Conservation (phyloP, 2,113 vertebrate species). For the Bufo bufo region DNA sequence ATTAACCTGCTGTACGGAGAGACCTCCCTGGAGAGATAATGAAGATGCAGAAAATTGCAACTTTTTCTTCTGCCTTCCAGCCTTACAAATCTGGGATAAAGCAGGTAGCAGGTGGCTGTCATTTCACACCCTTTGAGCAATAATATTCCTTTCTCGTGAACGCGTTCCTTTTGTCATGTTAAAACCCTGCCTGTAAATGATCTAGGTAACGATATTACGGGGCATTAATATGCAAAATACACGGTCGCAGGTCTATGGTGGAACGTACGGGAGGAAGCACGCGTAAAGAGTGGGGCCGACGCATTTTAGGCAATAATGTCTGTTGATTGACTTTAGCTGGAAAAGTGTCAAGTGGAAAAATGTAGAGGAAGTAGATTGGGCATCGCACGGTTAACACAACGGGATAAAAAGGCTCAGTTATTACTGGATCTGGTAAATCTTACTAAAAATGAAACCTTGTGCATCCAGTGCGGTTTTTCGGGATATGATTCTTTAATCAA, state of each 20-base stretch:
- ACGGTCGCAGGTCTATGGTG: background rate
- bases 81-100: slow-evolving; percentile 12
- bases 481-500: background rate
- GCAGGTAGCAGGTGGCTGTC: slow-evolving; percentile 55
- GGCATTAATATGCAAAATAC: background rate
- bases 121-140: slow-evolving; percentile 57
- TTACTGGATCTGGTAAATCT: background rate
- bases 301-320: background rate
- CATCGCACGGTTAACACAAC: background rate
- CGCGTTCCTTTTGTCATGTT: slow-evolving; percentile 48
- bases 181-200: background rate
- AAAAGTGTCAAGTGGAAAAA: slow-evolving; percentile 8
- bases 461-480: background rate
- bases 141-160: slow-evolving; percentile 58
- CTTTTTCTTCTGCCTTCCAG: slow-evolving; percentile 59
- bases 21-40: slow-evolving; percentile 48
- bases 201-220: slow-evolving; percentile 23
- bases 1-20: slow-evolving; percentile 43
- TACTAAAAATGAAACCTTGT: background rate
- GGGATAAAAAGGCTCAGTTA: background rate
- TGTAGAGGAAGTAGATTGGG: background rate
- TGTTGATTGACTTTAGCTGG: background rate
- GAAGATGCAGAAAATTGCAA: slow-evolving; percentile 62
- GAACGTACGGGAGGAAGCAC: too few species aligned
- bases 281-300: background rate